Evolutionary conservation across 30 jellyfish, hydroid and myxozoan species (phyloP), one percentile per base, ranked within the genome.

Genomic region (Aurelia coerulea): DNA sequence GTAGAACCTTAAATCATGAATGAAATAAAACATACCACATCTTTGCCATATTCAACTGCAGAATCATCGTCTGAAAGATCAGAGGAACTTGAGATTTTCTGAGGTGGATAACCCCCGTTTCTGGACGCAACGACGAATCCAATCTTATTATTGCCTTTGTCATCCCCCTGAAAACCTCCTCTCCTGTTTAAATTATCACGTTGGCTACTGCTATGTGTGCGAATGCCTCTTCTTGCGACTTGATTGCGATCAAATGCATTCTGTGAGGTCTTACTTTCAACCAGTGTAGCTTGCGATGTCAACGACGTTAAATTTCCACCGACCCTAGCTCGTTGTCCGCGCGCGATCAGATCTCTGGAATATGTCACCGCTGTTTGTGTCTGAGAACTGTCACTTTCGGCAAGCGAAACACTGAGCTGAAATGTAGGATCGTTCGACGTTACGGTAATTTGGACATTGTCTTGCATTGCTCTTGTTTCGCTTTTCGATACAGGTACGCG

Each of bases 261-360:
- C 65, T 23, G 73, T 15, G 29, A 53, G 53, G 62, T 58, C 23
- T 66, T 62, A 68, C 99, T 95, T 73, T 90, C 97, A 4, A 95
- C 97, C 68, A 95, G 66, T 3, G 99, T 95, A 34, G 99, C 99
- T 62, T 95, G 99, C 58, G 97, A 90, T 54, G 97, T 95, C 58
- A 72, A 37, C 35, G 99, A 88, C 65, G 98, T 37, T 4, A 95
- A 88, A 34, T 81, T 89, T 17, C 96, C 84, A 10, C 85, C 84
- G 1, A 80, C 81, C 59, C 81, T 67, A 15, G 85, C 71, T 63
- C 90, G 90, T 49, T 68, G 90, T 29, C 90, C 90, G 4, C 86
- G 81, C 15, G 89, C 39, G 6, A 82, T 82, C 34, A 58, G 31
- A 68, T 87, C 96, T 15, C 86, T 73, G 13, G 96, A 63, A 65